phyloP scores from a whole-genome alignment of 2,113 vertebrate species.

The Bungarus multicinctus region DNA sequence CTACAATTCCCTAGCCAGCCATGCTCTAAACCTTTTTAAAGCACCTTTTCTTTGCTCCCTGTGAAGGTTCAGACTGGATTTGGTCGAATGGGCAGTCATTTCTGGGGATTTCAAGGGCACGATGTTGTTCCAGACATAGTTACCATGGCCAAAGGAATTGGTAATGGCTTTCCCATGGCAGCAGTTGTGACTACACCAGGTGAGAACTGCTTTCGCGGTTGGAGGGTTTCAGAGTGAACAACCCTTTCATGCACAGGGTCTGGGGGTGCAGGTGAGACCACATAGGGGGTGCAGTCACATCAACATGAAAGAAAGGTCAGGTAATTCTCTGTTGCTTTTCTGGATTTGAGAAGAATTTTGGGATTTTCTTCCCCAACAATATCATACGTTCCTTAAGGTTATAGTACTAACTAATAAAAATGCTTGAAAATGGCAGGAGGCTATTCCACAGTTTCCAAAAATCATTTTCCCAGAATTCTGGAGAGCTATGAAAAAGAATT shows the following conservation, averaged over 20 bases:
- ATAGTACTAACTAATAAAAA: too few species aligned
- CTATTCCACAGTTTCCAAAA: not conserved
- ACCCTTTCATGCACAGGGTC: not conserved
- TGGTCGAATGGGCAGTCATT: slow-evolving; percentile 87
- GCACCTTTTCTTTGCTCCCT: not conserved
- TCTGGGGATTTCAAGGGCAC: slow-evolving; percentile 93
- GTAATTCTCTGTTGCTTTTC: not conserved
- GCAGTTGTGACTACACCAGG: slow-evolving; percentile 89
- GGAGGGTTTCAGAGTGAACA: not conserved
- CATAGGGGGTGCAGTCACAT: not conserved
- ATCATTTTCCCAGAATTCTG: not conserved
- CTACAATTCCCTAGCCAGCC: not conserved
- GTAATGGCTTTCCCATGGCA: slow-evolving; percentile 96
- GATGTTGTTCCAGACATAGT: slow-evolving; percentile 88
- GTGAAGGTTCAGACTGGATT: slow-evolving; percentile 94
- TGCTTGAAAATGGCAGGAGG: not conserved
- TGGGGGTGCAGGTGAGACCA: not conserved
- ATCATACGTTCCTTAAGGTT: not conserved
- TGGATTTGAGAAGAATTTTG: not conserved
- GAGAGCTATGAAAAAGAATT: not conserved
- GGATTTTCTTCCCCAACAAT: not conserved
- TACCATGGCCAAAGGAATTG: slow-evolving; percentile 94
- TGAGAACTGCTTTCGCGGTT: slow-evolving; percentile 47
- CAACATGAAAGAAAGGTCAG: not conserved
- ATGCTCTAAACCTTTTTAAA: not conserved